Percentiles rank a stretch among this genome's conserved stretches.
phyloP scores from a whole-genome alignment of 2,797 vertebrate species.

The Sebastes aleutianus region DNA sequence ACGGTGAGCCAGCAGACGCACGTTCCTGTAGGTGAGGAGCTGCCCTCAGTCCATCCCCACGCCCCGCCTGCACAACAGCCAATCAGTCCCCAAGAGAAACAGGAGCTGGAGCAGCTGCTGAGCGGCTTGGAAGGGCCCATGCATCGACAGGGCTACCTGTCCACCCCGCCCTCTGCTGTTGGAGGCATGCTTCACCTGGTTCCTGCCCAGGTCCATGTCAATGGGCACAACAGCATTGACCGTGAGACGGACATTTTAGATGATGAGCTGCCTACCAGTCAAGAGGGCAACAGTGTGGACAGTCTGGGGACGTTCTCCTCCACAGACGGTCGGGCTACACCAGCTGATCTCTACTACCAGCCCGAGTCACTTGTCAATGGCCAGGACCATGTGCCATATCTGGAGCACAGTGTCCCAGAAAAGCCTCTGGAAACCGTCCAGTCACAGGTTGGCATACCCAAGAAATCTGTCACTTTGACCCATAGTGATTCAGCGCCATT shows the following conservation, averaged over 20 bases:
- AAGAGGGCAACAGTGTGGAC: slow-evolving; percentile 93
- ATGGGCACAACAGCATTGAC: slow-evolving; percentile 86
- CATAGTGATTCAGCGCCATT: slow-evolving; percentile 51
- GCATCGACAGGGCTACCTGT: slow-evolving; percentile 81
- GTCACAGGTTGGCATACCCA: slow-evolving; percentile 17
- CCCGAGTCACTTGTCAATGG: slow-evolving; percentile 76
- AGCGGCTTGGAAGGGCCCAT: slow-evolving; percentile 89
- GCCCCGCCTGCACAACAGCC: slow-evolving; percentile 58
- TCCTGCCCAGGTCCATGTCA: slow-evolving; percentile 95
- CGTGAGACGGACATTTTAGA: slow-evolving; percentile 98
- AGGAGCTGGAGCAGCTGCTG: slow-evolving; percentile 94
- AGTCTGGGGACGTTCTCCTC: slow-evolving; percentile 94
- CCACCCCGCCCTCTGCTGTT: slow-evolving; percentile 61
- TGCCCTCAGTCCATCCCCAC: slow-evolving; percentile 7
- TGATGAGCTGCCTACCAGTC: slow-evolving; percentile 91
- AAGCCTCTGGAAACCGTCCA: slow-evolving; percentile 61
- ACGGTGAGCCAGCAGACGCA: slow-evolving; percentile 70
- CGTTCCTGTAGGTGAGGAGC: slow-evolving; percentile 42
- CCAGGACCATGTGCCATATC: slow-evolving; percentile 75
- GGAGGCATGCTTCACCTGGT: slow-evolving; percentile 87
- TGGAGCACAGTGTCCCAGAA: slow-evolving; percentile 72
- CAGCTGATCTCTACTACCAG: slow-evolving; percentile 83
- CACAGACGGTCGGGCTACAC: slow-evolving; percentile 86
- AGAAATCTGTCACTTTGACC: slow-evolving; percentile 45
- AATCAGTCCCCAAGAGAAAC: slow-evolving; percentile 89